Evolutionary conservation across 2,113 vertebrate genomes (phyloP).

Genomic region (Petrocephalus microphthalmus): DNA sequence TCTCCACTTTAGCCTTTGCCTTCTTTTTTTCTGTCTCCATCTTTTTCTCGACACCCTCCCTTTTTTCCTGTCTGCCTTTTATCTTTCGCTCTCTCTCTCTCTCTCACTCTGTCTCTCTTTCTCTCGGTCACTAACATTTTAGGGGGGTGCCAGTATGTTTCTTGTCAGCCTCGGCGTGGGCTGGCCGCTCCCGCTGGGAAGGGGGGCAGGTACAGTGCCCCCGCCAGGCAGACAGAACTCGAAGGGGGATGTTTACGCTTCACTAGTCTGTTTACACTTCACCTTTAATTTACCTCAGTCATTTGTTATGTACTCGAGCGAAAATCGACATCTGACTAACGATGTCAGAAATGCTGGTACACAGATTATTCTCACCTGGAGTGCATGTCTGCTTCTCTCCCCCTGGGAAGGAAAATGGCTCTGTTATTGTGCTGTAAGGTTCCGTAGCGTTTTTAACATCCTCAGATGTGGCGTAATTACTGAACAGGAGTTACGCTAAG

Average conservation of each 20-base stretch:
- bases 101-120: background rate
- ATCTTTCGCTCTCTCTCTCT: background rate
- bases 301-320: background rate
- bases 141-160: background rate
- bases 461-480: slow-evolving; percentile 71
- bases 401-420: background rate
- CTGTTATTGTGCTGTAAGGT: slow-evolving; percentile 29
- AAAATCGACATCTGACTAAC: background rate
- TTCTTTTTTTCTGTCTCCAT: background rate
- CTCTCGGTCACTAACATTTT: background rate
- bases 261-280: background rate
- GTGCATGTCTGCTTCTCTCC: background rate
- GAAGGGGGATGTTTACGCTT: background rate
- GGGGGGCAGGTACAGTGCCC: background rate
- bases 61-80: background rate
- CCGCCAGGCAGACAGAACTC: background rate
- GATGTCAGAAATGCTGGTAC: background rate
- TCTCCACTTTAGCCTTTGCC: background rate
- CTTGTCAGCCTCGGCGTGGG: background rate
- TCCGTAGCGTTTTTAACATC: slow-evolving; percentile 66
- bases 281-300: background rate
- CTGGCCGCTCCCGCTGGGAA: background rate
- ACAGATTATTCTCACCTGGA: background rate
- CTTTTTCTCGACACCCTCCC: background rate
- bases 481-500: slow-evolving; percentile 66